phyloP scores from a whole-genome alignment of 2,113 vertebrate genomes.

The Coptodon rendalli region DNA sequence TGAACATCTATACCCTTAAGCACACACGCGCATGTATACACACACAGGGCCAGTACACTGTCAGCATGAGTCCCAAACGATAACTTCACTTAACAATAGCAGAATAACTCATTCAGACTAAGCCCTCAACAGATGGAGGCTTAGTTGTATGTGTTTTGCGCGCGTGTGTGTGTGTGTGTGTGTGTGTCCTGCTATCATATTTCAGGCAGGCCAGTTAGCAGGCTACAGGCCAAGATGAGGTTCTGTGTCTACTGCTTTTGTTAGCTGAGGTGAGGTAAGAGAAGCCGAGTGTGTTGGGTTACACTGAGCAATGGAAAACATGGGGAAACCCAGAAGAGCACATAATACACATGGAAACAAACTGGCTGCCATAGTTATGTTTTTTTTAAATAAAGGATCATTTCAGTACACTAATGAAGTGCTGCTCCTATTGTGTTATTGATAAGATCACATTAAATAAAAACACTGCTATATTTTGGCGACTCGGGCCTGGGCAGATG shows the following conservation, averaged over 20 bases:
- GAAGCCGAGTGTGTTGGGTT: constrained; percentile 66
- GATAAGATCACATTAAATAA: neutral
- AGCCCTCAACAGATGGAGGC: constrained; percentile 59
- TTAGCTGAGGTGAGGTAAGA: constrained; percentile 65
- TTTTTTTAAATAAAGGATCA: neutral
- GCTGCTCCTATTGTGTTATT: neutral
- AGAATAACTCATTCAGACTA: constrained; percentile 30
- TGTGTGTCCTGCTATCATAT: constrained; percentile 46
- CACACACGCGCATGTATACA: neutral
- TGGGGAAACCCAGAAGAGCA: constrained; percentile 35
- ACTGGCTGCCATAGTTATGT: neutral
- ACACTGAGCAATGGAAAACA: constrained; percentile 52
- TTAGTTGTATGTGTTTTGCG: constrained; percentile 19
- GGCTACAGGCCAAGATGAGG: constrained; percentile 53
- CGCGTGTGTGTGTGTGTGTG: constrained; percentile 10
- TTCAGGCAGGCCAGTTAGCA: constrained; percentile 54
- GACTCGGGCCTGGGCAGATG: neutral
- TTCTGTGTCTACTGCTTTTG: constrained; percentile 64
- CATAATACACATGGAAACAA: neutral
- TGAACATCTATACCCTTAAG: constrained; percentile 14
- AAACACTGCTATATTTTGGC: neutral
- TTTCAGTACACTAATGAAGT: neutral
- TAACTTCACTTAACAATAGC: constrained; percentile 29
- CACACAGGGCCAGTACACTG: constrained; percentile 14
- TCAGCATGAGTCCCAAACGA: constrained; percentile 2